These are phyloP conservation scores for Microctonus aethiopoides DNA, from an alignment of 2,888 invertebrate species.

Conservation along the genomic window DNA sequence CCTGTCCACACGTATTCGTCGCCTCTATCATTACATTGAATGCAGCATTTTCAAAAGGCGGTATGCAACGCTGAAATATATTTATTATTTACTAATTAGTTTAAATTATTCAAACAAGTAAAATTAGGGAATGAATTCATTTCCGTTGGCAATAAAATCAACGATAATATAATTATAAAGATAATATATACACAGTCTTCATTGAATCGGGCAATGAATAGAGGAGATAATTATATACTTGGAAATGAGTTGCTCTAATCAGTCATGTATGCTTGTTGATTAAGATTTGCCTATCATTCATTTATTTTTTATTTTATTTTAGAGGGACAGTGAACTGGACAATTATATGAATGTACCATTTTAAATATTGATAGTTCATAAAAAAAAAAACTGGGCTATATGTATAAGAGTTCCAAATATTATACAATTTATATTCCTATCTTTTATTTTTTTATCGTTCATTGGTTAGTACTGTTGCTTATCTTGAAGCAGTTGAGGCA, in stretches of 20 bases:
- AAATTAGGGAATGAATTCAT: neutral
- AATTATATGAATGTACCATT: constrained; percentile 19
- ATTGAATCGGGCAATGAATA: neutral
- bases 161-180: neutral
- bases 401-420: neutral
- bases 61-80: constrained; percentile 85
- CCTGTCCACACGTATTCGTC: constrained; percentile 95
- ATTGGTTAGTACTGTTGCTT: constrained; percentile 13
- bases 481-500: constrained; percentile 25
- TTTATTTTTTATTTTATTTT: constrained; percentile 3
- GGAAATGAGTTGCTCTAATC: constrained; percentile 1
- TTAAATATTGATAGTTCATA: no score
- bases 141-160: neutral
- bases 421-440: neutral
- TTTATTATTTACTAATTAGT: neutral
- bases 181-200: neutral
- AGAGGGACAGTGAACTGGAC: constrained; percentile 20
- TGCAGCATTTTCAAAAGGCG: constrained; percentile 96
- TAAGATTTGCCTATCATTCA: constrained; percentile 14
- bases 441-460: constrained; percentile 16
- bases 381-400: neutral
- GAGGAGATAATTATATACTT: constrained; percentile 2
- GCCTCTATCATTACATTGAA: constrained; percentile 90
- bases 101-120: neutral
- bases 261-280: neutral